A percentile compares a stretch with the other conserved stretches of the same genome.
These are phyloP conservation scores for Iguana delicatissima DNA, from an alignment of 2,797 vertebrate genomes.

Conservation along the genomic window DNA sequence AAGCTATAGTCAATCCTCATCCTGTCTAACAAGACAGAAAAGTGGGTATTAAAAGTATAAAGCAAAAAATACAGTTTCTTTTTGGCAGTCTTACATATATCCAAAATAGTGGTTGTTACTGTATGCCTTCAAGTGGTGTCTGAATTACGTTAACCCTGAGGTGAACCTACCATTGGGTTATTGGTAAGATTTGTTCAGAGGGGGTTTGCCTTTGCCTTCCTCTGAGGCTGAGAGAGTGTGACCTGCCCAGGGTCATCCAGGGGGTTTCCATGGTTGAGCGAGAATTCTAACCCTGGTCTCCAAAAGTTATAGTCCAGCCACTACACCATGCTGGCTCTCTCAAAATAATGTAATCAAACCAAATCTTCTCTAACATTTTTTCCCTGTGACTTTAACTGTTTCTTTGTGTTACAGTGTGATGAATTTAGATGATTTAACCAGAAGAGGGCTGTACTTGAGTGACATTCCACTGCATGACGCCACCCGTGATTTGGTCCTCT, in stretches of 20 bases:
- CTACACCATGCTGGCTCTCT: no score
- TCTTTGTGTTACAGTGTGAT: conserved; percentile 87
- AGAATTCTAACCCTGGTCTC: no score
- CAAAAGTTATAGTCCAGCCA: no score
- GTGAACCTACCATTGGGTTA: no score
- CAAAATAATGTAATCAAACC: neutral
- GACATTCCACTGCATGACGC: conserved; percentile 98
- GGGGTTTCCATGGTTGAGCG: no score
- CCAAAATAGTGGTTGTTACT: neutral
- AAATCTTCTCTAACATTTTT: conserved; percentile 23
- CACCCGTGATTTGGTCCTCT: conserved; percentile 94
- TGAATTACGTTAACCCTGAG: no score
- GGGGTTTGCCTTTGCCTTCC: no score
- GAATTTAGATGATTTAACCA: conserved; percentile 97
- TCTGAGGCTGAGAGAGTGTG: no score
- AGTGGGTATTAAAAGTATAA: neutral
- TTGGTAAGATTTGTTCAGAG: no score
- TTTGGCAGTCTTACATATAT: neutral
- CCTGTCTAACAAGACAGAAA: neutral
- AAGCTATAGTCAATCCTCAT: neutral
- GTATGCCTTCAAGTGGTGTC: no score
- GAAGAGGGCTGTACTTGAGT: conserved; percentile 95
- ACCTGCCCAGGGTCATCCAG: no score
- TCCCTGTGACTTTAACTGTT: neutral
- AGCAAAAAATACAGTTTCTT: neutral